Evolutionary conservation across 2,113 vertebrate genomes (phyloP), one percentile per base, ranked within the genome.

Genomic region (Psittacara wagleri): DNA sequence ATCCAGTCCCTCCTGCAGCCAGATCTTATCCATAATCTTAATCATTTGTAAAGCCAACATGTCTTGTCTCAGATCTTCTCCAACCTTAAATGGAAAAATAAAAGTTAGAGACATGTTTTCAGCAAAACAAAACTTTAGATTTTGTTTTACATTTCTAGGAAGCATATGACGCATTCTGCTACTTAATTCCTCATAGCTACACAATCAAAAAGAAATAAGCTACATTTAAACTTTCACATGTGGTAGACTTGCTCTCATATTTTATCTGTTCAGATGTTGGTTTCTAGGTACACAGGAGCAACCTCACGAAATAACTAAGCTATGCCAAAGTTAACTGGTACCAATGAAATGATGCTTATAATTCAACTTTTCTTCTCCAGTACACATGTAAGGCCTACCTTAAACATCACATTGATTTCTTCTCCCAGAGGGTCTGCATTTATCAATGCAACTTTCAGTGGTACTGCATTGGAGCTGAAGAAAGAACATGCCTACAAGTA

Each of bases 41-140:
- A 99, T 99, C 99, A 99, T 99, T 97, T 99, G 99, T 55, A 99
- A 98, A 59, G 99, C 99, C 95, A 99, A 93, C 99, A 99, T 99
- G 97, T 99, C 99, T 97, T 99, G 99, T 48, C 99, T 98, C 93
- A 99, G 97, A 97, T 99, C 99, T 95, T 99, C 99, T 76, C 99
- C 99, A 75, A 99, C 99, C 99, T 99, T 92, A 64, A 96, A 93
- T 64, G 14, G 87, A 90, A 96, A 88, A 54, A 77, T 4, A 46
- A 11, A 49, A 33, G 37, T 79, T 82, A 64, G 51, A 89, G 67
- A 87, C 52, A 54, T 9, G 24, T 78, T 92, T 90, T 83, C 59
- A 91, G 55, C 41, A 94, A 75, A 90, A 72, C 35, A 31, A 14
- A 83, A 67, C n/a, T 19, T 70, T 24, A 61, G 62, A 55, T 39